A percentile compares a stretch with the other conserved stretches of the same genome.
Conservation (phyloP, 2,797 vertebrate genomes). For the Spinus olivaceus region DNA sequence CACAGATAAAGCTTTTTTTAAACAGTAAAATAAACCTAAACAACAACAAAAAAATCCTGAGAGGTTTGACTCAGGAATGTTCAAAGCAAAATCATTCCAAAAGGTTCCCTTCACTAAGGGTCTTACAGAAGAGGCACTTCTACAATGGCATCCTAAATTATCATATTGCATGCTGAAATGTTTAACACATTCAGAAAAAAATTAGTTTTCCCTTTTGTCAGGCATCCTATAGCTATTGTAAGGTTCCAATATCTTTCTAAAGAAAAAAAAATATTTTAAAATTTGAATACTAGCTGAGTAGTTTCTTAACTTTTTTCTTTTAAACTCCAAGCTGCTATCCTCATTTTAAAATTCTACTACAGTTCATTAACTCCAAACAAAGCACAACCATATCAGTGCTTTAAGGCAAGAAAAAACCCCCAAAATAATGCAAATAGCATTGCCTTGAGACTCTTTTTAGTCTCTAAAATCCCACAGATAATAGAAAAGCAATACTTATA, state of each 20-base stretch:
- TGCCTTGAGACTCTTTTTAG: neutral
- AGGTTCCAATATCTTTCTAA: neutral
- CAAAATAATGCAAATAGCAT: neutral
- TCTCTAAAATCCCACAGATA: neutral
- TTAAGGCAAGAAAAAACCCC: fast-evolving
- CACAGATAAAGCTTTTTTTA: neutral
- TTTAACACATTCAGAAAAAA: neutral
- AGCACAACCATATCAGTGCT: neutral
- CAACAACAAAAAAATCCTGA: neutral
- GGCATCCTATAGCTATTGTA: neutral
- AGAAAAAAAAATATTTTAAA: neutral
- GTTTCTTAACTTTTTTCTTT: neutral
- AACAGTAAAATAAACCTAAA: neutral
- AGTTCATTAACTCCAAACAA: neutral
- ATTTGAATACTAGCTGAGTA: neutral
- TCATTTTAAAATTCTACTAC: neutral
- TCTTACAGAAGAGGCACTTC: neutral
- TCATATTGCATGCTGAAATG: neutral
- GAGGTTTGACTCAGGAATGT: neutral
- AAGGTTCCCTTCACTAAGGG: neutral
- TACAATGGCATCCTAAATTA: neutral
- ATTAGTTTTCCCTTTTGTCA: neutral
- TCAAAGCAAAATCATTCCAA: neutral
- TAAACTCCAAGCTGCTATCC: neutral
- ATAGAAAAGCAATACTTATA: neutral